Conservation (phyloP, 2,888 invertebrate genomes). For the Petrolisthes cinctipes region DNA sequence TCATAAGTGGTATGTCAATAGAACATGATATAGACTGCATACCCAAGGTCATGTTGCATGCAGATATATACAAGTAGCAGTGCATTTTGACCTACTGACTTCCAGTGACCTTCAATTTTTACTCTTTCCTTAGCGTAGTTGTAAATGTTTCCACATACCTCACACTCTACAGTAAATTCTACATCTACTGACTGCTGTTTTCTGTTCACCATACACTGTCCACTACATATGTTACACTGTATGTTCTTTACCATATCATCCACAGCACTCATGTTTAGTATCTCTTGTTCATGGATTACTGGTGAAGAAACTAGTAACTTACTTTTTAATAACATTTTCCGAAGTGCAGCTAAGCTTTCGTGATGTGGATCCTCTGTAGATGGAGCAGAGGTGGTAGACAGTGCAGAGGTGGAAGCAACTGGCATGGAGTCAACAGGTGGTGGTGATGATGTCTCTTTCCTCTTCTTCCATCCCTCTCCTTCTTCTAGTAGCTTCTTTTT, state of each 20-base stretch:
- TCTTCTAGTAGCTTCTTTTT: background rate
- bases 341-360: background rate
- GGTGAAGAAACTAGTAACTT: background rate
- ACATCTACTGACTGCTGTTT: background rate
- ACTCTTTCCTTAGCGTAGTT: slow-evolving; percentile 1
- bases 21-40: slow-evolving; percentile 5
- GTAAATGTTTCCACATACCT: slow-evolving; percentile 10
- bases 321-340: background rate
- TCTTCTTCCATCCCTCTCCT: background rate
- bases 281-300: background rate
- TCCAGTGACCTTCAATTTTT: background rate
- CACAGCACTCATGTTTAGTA: background rate
- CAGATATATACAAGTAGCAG: slow-evolving; percentile 7
- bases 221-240: background rate
- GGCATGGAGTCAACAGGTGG: background rate
- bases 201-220: slow-evolving; percentile 13
- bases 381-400: background rate
- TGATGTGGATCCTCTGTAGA: background rate
- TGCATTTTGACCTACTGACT: slow-evolving; percentile 12
- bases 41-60: slow-evolving; percentile 2
- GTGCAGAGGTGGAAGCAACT: background rate
- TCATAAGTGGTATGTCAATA: slow-evolving; percentile 1
- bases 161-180: slow-evolving; percentile 21
- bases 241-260: background rate
- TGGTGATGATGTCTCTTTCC: background rate